Evolutionary conservation across 2,113 vertebrate genomes (phyloP).

Genomic region (Antechinus flavipes): DNA sequence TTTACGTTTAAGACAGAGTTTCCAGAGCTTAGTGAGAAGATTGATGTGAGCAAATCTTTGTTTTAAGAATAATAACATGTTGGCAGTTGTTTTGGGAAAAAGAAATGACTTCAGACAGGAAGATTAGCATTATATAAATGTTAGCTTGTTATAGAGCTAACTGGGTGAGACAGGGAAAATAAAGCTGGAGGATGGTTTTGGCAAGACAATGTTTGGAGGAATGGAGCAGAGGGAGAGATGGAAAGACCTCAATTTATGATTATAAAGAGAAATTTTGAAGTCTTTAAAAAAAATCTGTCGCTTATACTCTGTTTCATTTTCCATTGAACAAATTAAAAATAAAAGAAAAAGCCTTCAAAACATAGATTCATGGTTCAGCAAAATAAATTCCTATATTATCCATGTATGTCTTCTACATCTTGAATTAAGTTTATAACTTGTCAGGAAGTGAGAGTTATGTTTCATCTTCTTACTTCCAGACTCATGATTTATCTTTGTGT

Average conservation of each 20-base stretch:
- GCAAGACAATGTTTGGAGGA: neutral
- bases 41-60: neutral
- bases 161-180: neutral
- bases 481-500: neutral
- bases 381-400: neutral
- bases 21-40: too few species aligned
- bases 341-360: neutral
- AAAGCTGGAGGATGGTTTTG: neutral
- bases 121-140: neutral
- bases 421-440: neutral
- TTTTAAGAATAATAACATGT: neutral
- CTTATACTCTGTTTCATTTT: neutral
- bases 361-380: neutral
- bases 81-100: neutral
- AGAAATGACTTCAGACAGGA: neutral
- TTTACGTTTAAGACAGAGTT: too few species aligned
- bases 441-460: neutral
- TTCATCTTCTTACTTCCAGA: neutral
- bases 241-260: neutral
- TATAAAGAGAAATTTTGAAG: neutral
- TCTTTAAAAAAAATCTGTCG: neutral
- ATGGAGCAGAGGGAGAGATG: neutral
- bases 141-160: neutral
- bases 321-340: neutral
- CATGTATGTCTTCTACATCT: neutral